These are phyloP conservation scores for Trypoxylon attenuatum DNA, from an alignment of 2,888 invertebrate species.

Conservation along the genomic window DNA sequence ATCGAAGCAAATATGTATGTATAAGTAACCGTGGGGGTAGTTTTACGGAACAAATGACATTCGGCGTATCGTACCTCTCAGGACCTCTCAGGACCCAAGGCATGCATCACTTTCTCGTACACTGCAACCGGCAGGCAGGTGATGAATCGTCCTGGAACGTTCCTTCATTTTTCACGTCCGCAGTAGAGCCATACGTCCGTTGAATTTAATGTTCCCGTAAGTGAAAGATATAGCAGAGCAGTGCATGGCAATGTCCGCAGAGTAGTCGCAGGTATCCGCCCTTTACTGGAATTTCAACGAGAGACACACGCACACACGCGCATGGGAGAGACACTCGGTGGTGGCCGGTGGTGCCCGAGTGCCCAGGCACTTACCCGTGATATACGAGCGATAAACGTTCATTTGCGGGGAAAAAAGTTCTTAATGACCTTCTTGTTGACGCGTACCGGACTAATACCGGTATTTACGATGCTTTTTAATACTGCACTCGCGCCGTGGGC, in stretches of 20 bases:
- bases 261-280: slow-evolving; percentile 27
- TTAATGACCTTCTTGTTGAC: slow-evolving; percentile 24
- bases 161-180: slow-evolving; percentile 53
- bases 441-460: slow-evolving; percentile 14
- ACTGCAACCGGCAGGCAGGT: slow-evolving; percentile 29
- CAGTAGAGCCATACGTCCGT: slow-evolving; percentile 14
- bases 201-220: slow-evolving; percentile 24
- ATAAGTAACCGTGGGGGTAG: slow-evolving; percentile 24
- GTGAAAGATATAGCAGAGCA: slow-evolving; percentile 28
- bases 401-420: slow-evolving; percentile 31
- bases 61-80: slow-evolving; percentile 50
- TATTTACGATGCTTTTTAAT: slow-evolving; percentile 25
- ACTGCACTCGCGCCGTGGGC: neutral
- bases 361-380: slow-evolving; percentile 13
- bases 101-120: slow-evolving; percentile 54
- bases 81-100: slow-evolving; percentile 35
- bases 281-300: slow-evolving; percentile 34
- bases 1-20: no score
- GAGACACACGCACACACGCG: slow-evolving; percentile 21
- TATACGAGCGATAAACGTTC: slow-evolving; percentile 38
- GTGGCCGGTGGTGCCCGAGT: no score
- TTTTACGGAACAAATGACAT: slow-evolving; percentile 44
- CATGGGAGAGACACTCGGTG: no score
- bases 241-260: slow-evolving; percentile 1
- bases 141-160: slow-evolving; percentile 45